Conservation (phyloP, 2,113 vertebrate genomes). For the Gymnorhina tibicen region DNA sequence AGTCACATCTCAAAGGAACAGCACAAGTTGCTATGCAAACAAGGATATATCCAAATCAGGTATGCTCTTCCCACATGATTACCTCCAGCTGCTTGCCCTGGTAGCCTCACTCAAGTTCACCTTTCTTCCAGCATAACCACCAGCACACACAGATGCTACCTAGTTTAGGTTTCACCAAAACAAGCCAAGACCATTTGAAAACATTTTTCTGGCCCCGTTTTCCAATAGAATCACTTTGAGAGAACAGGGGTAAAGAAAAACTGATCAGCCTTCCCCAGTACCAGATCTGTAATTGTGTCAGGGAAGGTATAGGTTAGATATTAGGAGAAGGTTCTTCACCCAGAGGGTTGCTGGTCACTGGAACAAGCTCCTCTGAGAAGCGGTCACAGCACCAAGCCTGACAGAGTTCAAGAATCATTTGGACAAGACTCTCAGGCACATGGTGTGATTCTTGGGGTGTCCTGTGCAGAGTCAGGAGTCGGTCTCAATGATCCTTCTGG, state of each 20-base stretch:
- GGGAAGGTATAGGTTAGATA: not conserved
- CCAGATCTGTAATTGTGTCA: not conserved
- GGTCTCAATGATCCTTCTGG: not conserved
- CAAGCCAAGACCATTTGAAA: not conserved
- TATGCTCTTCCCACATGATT: not conserved
- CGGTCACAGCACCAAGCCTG: not conserved
- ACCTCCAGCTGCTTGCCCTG: not conserved
- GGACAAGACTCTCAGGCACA: not conserved
- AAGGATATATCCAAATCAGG: not conserved
- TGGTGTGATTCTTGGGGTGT: not conserved
- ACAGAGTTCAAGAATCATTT: not conserved
- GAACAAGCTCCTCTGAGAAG: not conserved
- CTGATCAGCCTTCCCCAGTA: not conserved
- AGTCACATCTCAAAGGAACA: not conserved
- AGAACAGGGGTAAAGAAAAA: fast-evolving
- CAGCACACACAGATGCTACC: not conserved
- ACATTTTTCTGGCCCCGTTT: not conserved
- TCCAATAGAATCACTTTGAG: not conserved
- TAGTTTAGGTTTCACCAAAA: not conserved
- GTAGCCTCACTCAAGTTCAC: not conserved
- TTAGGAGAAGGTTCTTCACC: not conserved
- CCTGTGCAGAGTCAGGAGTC: not conserved
- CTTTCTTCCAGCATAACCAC: not conserved
- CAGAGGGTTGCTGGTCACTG: not conserved
- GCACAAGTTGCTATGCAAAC: not conserved